Evolutionary conservation across 2,888 invertebrate species (phyloP).

Genomic region (Oconnorella tubifera): DNA sequence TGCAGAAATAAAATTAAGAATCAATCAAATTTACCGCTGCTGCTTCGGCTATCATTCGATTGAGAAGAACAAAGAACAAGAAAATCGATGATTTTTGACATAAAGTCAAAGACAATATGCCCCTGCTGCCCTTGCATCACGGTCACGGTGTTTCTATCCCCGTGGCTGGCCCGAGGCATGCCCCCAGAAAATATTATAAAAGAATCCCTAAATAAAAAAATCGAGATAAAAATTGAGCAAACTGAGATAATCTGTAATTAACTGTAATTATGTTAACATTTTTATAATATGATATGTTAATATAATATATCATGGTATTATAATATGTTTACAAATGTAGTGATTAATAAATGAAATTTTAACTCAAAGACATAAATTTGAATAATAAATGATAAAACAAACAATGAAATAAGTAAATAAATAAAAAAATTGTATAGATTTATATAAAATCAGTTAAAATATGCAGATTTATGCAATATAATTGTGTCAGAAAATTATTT

Average conservation of each 20-base stretch:
- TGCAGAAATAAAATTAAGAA: neutral
- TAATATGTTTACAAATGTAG: too few relatives aligned
- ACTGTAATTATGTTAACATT: neutral
- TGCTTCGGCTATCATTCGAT: neutral
- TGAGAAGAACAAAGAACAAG: constrained; percentile 34
- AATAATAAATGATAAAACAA: too few relatives aligned
- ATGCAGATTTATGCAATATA: too few relatives aligned
- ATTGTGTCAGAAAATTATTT: too few relatives aligned
- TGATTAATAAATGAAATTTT: too few relatives aligned
- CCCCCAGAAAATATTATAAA: constrained; percentile 74
- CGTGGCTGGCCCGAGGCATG: constrained; percentile 88
- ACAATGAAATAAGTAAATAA: too few relatives aligned
- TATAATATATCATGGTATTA: neutral
- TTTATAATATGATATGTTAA: neutral
- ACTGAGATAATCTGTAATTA: neutral
- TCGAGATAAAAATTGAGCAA: neutral
- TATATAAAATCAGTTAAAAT: too few relatives aligned
- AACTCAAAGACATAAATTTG: too few relatives aligned
- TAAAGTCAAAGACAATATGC: constrained; percentile 73
- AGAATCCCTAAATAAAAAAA: neutral
- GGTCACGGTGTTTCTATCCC: constrained; percentile 89
- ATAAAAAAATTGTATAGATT: too few relatives aligned
- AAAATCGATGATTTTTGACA: constrained; percentile 80
- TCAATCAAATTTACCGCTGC: neutral
- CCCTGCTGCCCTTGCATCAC: constrained; percentile 57